These are phyloP conservation scores for Phyllostomus discolor DNA, from an alignment of 2,113 vertebrate species.

Conservation along the genomic window DNA sequence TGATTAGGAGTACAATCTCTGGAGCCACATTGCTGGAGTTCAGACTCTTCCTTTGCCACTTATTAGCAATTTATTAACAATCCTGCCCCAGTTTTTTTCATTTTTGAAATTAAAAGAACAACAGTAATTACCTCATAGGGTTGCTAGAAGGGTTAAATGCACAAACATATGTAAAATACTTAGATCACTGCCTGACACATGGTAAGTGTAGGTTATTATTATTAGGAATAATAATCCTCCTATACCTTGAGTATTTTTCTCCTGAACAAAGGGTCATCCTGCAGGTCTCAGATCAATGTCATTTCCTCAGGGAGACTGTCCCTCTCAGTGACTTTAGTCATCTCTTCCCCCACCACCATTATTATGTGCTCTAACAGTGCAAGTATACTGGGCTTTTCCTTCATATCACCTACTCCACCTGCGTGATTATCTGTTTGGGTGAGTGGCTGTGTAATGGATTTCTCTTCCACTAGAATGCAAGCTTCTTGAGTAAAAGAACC, in stretches of 20 bases:
- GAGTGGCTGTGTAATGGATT: background rate
- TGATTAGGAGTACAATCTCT: background rate
- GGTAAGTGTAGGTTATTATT: background rate
- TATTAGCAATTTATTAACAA: too few relatives aligned
- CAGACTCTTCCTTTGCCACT: too few relatives aligned
- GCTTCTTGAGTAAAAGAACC: background rate
- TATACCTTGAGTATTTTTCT: background rate
- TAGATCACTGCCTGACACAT: background rate
- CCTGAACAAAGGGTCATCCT: background rate
- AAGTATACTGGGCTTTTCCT: background rate
- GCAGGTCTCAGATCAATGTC: background rate
- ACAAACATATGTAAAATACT: background rate
- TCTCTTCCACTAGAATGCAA: background rate
- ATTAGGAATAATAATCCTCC: background rate
- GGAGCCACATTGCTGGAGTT: too few relatives aligned
- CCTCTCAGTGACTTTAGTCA: background rate
- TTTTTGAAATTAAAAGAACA: too few relatives aligned
- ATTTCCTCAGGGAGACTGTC: background rate
- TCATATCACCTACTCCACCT: background rate
- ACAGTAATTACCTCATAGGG: background rate
- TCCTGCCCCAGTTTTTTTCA: too few relatives aligned
- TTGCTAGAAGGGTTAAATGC: background rate
- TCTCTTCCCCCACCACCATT: rapidly evolving
- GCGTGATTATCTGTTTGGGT: background rate
- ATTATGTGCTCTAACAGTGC: background rate